These are phyloP conservation scores for Holacanthus passer DNA, from an alignment of 2,113 vertebrate species.

Conservation along the genomic window DNA sequence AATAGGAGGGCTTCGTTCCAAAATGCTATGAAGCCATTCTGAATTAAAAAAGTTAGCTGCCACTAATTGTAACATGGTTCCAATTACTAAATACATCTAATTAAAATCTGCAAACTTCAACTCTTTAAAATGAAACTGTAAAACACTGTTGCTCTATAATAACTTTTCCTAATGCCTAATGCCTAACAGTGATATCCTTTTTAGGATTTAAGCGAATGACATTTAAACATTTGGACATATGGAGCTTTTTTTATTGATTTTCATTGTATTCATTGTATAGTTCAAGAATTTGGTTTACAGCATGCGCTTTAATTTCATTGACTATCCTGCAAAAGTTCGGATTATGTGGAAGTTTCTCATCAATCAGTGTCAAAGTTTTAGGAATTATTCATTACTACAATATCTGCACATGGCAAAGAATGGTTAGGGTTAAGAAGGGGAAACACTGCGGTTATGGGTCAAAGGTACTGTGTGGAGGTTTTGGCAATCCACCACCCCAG, in stretches of 20 bases:
- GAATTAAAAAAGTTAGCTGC: constrained; percentile 39
- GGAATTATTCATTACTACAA: background rate
- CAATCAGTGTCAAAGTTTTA: background rate
- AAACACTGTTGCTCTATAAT: background rate
- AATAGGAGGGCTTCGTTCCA: constrained; percentile 58
- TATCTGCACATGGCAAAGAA: background rate
- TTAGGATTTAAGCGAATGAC: background rate
- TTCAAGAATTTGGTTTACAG: background rate
- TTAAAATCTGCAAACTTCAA: background rate
- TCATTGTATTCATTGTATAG: background rate
- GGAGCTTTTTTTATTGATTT: background rate
- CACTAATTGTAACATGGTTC: background rate
- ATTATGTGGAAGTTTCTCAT: background rate
- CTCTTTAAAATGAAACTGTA: background rate
- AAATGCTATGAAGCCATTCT: background rate
- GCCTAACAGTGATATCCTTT: background rate
- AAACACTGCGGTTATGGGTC: background rate
- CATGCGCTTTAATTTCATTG: background rate
- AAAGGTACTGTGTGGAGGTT: background rate
- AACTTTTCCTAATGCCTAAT: too few species aligned
- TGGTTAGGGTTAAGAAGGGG: background rate
- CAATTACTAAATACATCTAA: constrained; percentile 8
- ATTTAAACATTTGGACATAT: background rate
- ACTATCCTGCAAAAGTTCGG: background rate
- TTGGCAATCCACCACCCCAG: background rate